Evolutionary conservation across 2,888 invertebrate genomes (phyloP).

Genomic region (Papilio elwesi): DNA sequence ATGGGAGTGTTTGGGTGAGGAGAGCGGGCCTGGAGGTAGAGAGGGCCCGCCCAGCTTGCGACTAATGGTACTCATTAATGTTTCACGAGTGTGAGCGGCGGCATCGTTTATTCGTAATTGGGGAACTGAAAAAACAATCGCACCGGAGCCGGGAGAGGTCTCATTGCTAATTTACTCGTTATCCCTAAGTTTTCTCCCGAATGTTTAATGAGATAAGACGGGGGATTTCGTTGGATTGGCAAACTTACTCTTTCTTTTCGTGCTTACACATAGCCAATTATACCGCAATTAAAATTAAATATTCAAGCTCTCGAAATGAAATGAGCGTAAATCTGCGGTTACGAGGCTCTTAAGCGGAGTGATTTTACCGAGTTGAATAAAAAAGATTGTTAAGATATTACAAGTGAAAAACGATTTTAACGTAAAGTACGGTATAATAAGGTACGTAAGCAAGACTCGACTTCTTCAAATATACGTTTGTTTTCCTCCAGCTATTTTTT

Average conservation of each 20-base stretch:
- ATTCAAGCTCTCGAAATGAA: constrained; percentile 31
- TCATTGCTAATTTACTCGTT: constrained; percentile 67
- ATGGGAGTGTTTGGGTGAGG: not conserved
- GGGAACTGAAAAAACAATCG: constrained; percentile 76
- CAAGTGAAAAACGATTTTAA: constrained; percentile 30
- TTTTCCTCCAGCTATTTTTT: too few species aligned
- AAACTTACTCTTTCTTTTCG: constrained; percentile 23
- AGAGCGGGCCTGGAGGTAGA: constrained; percentile 40
- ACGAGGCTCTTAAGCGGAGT: constrained; percentile 8
- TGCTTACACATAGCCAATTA: constrained; percentile 24
- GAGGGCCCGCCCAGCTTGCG: constrained; percentile 50
- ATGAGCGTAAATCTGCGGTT: constrained; percentile 22
- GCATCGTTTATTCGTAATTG: constrained; percentile 73
- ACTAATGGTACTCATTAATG: constrained; percentile 72
- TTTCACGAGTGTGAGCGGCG: constrained; percentile 71
- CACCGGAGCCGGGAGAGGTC: constrained; percentile 58
- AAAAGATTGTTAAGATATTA: constrained; percentile 12
- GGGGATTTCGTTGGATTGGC: constrained; percentile 40
- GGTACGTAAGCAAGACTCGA: too few species aligned
- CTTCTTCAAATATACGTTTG: too few species aligned
- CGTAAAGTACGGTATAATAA: too few species aligned
- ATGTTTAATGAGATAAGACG: constrained; percentile 60
- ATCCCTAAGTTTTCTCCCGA: constrained; percentile 53
- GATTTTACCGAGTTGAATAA: constrained; percentile 6
- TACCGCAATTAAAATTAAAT: constrained; percentile 34